Base-by-base conservation (phyloP, 2,888 invertebrate genomes). In the Lasius fuliginosus region DNA sequence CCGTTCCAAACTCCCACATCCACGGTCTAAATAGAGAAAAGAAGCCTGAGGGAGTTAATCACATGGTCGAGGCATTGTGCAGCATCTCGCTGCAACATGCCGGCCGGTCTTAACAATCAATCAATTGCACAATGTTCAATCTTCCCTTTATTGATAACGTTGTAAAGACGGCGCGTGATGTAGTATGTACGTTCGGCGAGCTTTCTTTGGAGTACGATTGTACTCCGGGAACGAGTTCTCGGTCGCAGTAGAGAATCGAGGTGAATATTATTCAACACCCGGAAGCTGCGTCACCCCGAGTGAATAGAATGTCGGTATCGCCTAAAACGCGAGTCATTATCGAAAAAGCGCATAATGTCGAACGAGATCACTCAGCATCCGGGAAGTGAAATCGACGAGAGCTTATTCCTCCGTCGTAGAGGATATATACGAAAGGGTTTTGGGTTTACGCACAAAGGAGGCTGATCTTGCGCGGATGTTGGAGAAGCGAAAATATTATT, bases 401-500 rank as follows among this genome's bases (percentile, higher is more conserved):
- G 18, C 1, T 69, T 56, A 64, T 53, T 53, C 62, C 0, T 23
- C 23, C 23, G 23, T 30, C 42, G 64, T 27, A 30, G 42, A 42
- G 49, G 15, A 64, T 36, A 36, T 36, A 36, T n/a, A 18, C 30
- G 46, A 46, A 62, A 42, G 33, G 42, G 11, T n/a, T 36, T 73
- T 15, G 30, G 33, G 3, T 40, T 36, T 36, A 36, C 36, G 27
- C 18, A 73, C 71, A 56, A 71, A 71, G 56, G 6, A 15, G 71
- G 56, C 1, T 36, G n/a, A 27, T 40, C 23, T 40, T 11, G 30
- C 36, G n/a, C 23, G 15, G 12, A 65, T 33, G 30, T 8, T 30
- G 46, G 27, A 46, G 62, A 58, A 75, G 64, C 58, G 15, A 82
- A 84, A 85, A 82, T 85, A 82, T 85, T 82, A 49, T 76, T 85